Evolutionary conservation across 2,113 vertebrate species (phyloP).

Genomic region (Gallinago media): DNA sequence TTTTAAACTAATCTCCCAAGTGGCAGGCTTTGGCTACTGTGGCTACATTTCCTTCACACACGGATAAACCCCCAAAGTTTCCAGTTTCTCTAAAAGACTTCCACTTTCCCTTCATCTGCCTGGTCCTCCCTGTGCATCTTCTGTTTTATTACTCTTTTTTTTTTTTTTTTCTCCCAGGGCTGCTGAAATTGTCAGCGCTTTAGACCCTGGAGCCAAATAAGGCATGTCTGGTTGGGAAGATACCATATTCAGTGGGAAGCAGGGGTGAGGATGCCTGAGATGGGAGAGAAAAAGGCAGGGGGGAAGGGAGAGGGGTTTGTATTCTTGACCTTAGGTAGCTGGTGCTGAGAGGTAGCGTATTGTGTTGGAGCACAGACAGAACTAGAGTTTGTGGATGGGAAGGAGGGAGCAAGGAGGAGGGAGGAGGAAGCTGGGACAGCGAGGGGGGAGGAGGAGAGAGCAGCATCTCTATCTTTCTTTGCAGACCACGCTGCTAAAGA

Average conservation of each 20-base stretch:
- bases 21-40: background rate
- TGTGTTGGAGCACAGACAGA: constrained; percentile 19
- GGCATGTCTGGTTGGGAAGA: constrained; percentile 21
- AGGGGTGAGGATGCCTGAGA: constrained; percentile 40
- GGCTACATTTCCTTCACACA: background rate
- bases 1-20: constrained; percentile 33
- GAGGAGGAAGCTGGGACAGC: constrained; percentile 57
- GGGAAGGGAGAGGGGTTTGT: background rate
- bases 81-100: background rate
- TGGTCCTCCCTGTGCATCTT: background rate
- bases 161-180: background rate
- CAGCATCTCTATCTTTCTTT: constrained; percentile 72
- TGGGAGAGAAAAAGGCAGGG: background rate
- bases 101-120: background rate
- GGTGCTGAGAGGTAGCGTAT: constrained; percentile 51
- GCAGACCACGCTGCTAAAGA: constrained; percentile 65
- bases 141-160: background rate
- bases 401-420: constrained; percentile 41
- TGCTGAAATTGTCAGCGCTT: background rate
- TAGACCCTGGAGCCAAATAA: background rate
- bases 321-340: constrained; percentile 60
- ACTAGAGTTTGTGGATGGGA: constrained; percentile 21
- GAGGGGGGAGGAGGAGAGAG: constrained; percentile 48
- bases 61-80: background rate
- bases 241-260: constrained; percentile 45